Conservation (phyloP, 2,797 vertebrate species). For the Lemur catta region DNA sequence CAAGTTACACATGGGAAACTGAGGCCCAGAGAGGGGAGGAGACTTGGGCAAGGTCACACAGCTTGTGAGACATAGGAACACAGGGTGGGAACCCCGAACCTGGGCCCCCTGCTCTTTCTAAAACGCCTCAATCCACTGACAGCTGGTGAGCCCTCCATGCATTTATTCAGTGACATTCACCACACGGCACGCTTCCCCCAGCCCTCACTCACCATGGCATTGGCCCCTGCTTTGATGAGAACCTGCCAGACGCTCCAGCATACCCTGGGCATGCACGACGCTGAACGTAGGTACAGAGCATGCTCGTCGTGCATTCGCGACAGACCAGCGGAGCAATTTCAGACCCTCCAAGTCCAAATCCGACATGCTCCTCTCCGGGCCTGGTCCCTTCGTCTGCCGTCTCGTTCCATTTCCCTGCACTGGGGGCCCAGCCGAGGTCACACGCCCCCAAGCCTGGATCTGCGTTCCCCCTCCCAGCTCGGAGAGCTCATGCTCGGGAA, state of each 20-base stretch:
- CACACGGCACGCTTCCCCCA: rapidly evolving
- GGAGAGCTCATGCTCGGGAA: not conserved
- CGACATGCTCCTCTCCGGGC: rapidly evolving
- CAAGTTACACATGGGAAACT: not conserved
- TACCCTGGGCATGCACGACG: rapidly evolving
- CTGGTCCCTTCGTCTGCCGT: not conserved
- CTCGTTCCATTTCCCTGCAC: not conserved
- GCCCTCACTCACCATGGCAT: rapidly evolving
- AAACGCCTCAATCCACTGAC: not conserved
- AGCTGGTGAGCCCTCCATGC: not conserved
- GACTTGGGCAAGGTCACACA: not conserved
- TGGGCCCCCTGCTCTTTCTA: not conserved
- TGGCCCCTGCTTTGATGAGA: not conserved
- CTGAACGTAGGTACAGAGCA: rapidly evolving
- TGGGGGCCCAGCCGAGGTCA: not conserved
- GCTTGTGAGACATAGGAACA: not conserved
- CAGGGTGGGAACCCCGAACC: not conserved
- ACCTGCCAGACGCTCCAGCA: not conserved
- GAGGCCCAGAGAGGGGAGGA: not conserved
- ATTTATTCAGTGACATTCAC: not conserved
- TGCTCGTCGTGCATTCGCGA: not conserved
- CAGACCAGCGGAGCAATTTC: not conserved
- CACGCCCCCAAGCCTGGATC: not conserved
- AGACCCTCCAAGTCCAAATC: not conserved
- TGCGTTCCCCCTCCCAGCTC: not conserved